A percentile compares a stretch with the other conserved stretches of the same genome.
Conservation (phyloP, 2,797 vertebrate genomes). For the Cottoperca gobio region DNA sequence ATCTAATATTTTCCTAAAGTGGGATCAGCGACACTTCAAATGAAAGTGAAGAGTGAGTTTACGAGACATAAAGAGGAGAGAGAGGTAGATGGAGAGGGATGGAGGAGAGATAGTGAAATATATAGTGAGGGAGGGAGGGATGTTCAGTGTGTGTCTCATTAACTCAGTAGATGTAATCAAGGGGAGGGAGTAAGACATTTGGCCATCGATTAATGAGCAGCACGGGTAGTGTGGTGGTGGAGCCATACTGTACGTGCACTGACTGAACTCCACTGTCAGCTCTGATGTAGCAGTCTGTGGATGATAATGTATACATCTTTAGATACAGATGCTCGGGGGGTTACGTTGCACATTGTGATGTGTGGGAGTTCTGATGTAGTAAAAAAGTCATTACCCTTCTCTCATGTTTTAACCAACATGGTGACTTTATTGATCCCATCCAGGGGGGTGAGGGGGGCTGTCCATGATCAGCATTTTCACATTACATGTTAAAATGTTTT, state of each 20-base stretch:
- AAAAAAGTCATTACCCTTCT: not conserved
- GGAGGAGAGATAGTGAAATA: conserved; percentile 26
- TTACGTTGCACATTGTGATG: conserved; percentile 4
- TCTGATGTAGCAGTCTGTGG: conserved; percentile 12
- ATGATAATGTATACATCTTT: conserved; percentile 14
- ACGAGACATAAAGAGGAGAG: conserved; percentile 27
- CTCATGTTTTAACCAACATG: not conserved
- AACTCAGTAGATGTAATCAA: conserved; percentile 71
- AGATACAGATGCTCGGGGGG: conserved; percentile 1
- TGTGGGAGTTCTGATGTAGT: not conserved
- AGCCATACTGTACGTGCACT: conserved; percentile 24
- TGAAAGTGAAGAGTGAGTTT: conserved; percentile 33
- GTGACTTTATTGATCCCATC: not conserved
- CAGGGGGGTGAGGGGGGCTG: not conserved
- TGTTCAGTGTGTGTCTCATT: conserved; percentile 69
- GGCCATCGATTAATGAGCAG: conserved; percentile 64
- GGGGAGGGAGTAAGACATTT: conserved; percentile 60
- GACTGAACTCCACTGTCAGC: conserved; percentile 34
- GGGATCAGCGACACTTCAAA: conserved; percentile 41
- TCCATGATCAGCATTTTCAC: too few relatives aligned
- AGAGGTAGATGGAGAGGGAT: conserved; percentile 6
- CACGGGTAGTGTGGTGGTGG: conserved; percentile 12
- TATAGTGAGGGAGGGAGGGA: conserved; percentile 28
- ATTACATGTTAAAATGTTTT: not conserved
- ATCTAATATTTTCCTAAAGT: conserved; percentile 44